Percentiles rank a stretch among this genome's conserved stretches.
These are phyloP conservation scores for Mus minutoides DNA, from an alignment of 2,797 vertebrate genomes.

Conservation along the genomic window DNA sequence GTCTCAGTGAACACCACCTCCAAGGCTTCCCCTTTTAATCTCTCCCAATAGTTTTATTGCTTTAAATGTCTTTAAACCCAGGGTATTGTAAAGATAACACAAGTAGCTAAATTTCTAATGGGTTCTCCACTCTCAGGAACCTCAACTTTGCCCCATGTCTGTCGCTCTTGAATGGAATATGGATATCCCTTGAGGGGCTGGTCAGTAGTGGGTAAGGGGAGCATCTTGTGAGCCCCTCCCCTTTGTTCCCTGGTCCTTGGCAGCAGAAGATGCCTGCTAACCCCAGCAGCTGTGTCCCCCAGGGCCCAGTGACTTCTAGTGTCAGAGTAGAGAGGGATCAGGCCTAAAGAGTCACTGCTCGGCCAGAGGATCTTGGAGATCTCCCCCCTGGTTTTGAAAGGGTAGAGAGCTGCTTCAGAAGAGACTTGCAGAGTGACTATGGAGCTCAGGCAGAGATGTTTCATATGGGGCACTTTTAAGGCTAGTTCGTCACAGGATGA, in stretches of 20 bases:
- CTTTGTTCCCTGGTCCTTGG: not conserved
- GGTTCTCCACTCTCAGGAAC: not conserved
- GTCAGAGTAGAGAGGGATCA: not conserved
- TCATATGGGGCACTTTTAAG: not conserved
- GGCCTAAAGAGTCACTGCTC: not conserved
- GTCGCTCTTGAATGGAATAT: not conserved
- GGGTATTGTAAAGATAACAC: not conserved
- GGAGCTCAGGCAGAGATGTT: not conserved
- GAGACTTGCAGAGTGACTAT: no score
- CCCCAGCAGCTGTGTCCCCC: not conserved
- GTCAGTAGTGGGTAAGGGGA: not conserved
- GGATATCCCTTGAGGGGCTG: not conserved
- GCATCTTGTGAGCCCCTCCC: not conserved
- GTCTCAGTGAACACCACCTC: not conserved
- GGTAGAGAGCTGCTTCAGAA: not conserved
- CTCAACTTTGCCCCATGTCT: rapidly evolving
- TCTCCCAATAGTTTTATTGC: not conserved
- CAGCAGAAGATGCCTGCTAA: not conserved
- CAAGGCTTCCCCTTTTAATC: rapidly evolving
- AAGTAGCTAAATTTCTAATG: not conserved
- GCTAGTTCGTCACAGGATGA: rapidly evolving
- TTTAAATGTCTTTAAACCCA: not conserved
- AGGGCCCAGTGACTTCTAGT: not conserved
- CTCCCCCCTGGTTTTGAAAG: not conserved
- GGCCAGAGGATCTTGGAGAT: not conserved